phyloP scores from a whole-genome alignment of 2,113 vertebrate species.

The Diphyllodes magnificus region DNA sequence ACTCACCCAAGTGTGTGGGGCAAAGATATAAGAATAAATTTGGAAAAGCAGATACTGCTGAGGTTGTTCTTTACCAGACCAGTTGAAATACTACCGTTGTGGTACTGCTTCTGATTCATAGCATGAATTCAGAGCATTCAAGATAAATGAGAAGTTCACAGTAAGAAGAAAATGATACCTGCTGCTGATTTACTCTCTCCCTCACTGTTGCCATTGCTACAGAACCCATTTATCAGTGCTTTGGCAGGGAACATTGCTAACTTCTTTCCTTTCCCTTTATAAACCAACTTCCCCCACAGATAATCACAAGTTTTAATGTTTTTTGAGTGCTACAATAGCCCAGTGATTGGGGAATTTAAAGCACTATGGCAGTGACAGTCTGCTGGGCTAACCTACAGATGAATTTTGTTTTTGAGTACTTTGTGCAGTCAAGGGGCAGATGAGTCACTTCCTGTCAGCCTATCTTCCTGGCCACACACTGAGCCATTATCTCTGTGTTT shows the following conservation, averaged over 20 bases:
- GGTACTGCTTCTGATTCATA: not conserved
- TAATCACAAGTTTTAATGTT: not conserved
- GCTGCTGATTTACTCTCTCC: not conserved
- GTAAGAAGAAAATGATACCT: not conserved
- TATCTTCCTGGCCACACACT: not conserved
- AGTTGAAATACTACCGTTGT: not conserved
- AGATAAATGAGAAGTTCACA: not conserved
- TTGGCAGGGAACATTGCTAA: not conserved
- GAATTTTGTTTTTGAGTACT: not conserved
- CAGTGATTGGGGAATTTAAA: not conserved
- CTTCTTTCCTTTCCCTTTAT: not conserved
- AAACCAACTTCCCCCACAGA: not conserved
- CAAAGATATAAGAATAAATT: not conserved
- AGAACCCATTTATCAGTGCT: not conserved
- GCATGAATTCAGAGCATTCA: not conserved
- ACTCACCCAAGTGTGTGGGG: not conserved
- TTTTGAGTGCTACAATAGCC: not conserved
- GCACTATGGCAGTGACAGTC: not conserved
- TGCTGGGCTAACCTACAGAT: not conserved
- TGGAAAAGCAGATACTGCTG: not conserved
- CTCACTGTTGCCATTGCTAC: not conserved
- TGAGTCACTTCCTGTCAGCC: not conserved
- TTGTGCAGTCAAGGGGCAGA: not conserved
- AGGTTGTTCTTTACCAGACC: not conserved
- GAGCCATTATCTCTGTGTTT: not conserved